Evolutionary conservation across 2,113 vertebrate species (phyloP).

Genomic region (Phoxinus phoxinus): DNA sequence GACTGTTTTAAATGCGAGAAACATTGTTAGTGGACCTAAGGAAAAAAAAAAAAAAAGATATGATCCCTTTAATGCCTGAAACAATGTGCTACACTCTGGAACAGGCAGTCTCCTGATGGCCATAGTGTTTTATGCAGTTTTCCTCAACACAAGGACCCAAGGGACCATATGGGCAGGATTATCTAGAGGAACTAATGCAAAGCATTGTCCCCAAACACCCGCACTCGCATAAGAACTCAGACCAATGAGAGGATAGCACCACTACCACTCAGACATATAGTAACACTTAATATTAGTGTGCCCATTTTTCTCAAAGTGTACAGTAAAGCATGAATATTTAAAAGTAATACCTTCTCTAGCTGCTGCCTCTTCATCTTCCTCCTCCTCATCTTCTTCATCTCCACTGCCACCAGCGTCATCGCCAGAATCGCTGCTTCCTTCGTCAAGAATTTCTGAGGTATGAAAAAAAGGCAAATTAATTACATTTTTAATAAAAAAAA

Average conservation of each 20-base stretch:
- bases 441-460: conserved; percentile 91
- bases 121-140: conserved; percentile 16
- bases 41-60: not conserved
- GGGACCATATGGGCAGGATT: not conserved
- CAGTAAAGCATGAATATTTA: not conserved
- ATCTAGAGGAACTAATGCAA: conserved; percentile 24
- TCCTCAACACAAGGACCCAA: not conserved
- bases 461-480: not conserved
- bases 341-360: conserved; percentile 67
- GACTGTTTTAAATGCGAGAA: not conserved
- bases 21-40: not conserved
- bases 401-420: conserved; percentile 87
- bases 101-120: conserved; percentile 17
- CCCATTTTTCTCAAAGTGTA: not conserved
- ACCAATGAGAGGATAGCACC: not conserved
- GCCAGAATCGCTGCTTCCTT: conserved; percentile 92
- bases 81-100: conserved; percentile 25
- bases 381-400: conserved; percentile 84
- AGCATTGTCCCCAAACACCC: conserved; percentile 9
- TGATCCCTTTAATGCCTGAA: not conserved
- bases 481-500: too few relatives aligned
- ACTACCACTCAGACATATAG: not conserved
- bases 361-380: conserved; percentile 75
- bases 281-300: not conserved
- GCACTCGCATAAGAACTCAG: not conserved